A percentile compares a stretch with the other conserved stretches of the same genome.
Evolutionary conservation across 2,797 vertebrate species (phyloP).

Genomic region (Neopelma chrysocephalum): DNA sequence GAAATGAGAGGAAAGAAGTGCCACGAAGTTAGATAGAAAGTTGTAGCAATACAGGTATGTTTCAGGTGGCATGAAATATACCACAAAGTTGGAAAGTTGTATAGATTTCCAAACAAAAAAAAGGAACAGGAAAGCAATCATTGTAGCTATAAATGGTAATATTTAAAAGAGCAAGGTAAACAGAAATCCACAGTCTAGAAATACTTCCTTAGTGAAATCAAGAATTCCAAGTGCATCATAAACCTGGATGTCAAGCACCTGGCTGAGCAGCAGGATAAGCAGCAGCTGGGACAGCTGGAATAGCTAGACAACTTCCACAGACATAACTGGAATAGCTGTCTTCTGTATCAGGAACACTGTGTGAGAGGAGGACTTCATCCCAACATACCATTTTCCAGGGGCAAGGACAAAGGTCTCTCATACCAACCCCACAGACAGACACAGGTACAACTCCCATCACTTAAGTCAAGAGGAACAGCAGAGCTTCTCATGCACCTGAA

Average conservation of each 20-base stretch:
- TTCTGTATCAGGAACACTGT: background rate
- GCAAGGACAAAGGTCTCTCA: background rate
- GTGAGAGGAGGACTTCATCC: background rate
- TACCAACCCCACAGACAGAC: background rate
- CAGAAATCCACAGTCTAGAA: background rate
- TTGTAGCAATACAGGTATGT: background rate
- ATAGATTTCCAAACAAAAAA: background rate
- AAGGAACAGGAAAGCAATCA: background rate
- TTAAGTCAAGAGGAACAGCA: background rate
- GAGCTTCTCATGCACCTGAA: background rate
- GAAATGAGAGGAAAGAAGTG: background rate
- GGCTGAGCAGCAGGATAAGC: background rate
- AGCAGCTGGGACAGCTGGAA: background rate
- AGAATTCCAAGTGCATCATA: background rate
- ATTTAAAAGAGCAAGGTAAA: constrained; percentile 15
- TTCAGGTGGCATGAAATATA: background rate
- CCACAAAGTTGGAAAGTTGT: background rate
- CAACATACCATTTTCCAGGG: background rate
- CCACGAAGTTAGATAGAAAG: background rate
- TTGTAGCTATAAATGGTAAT: background rate
- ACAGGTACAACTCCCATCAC: background rate
- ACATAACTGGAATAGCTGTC: background rate
- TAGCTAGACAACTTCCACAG: background rate
- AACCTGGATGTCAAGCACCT: background rate
- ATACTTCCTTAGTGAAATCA: background rate